A percentile compares a stretch with the other conserved stretches of the same genome.
Conservation (phyloP, 2,888 invertebrate genomes). For the Cotesia congregata region DNA sequence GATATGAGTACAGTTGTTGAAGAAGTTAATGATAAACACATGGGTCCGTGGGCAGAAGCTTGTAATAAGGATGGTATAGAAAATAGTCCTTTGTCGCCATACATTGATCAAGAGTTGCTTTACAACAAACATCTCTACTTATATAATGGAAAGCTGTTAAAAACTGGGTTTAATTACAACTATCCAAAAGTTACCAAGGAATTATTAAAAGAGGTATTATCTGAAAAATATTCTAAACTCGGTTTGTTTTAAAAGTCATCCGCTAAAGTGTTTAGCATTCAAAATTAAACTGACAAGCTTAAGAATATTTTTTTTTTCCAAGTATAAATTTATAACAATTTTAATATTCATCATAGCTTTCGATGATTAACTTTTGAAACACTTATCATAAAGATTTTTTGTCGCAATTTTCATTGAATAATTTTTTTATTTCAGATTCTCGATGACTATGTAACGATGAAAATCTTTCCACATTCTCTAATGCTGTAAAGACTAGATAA, state of each 20-base stretch:
- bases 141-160: slow-evolving; percentile 77
- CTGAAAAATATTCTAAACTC: background rate
- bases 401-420: slow-evolving; percentile 4
- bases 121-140: slow-evolving; percentile 85
- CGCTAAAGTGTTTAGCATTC: too few species aligned
- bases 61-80: slow-evolving; percentile 81
- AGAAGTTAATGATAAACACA: slow-evolving; percentile 94
- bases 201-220: slow-evolving; percentile 74
- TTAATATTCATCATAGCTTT: too few species aligned
- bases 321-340: too few species aligned
- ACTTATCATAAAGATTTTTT: too few species aligned
- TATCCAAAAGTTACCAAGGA: slow-evolving; percentile 77
- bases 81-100: slow-evolving; percentile 91
- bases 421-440: slow-evolving; percentile 74
- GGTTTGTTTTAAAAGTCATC: too few species aligned
- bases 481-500: slow-evolving; percentile 71
- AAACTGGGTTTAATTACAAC: slow-evolving; percentile 75
- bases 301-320: too few species aligned
- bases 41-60: slow-evolving; percentile 91
- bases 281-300: too few species aligned
- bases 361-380: too few species aligned
- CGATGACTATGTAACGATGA: slow-evolving; percentile 85
- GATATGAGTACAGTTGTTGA: slow-evolving; percentile 87
- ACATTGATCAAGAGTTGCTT: slow-evolving; percentile 86
- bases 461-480: slow-evolving; percentile 84